Conservation (phyloP, 1,140 invertebrate species). For the Drosophila suzukii region DNA sequence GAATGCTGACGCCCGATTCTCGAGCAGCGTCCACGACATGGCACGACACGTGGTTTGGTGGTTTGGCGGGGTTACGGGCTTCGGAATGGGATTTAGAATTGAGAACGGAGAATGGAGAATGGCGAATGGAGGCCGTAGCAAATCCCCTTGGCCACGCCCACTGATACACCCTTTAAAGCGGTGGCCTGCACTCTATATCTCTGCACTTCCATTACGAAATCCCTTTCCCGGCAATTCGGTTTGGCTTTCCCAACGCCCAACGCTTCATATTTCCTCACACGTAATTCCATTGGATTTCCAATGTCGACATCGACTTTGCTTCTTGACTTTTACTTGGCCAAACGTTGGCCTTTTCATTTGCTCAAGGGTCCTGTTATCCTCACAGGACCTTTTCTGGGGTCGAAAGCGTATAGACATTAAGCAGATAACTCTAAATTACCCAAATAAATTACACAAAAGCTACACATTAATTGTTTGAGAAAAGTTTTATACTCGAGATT, state of each 20-base stretch:
- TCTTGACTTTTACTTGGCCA: conserved; percentile 46
- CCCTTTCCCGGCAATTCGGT: conserved; percentile 30
- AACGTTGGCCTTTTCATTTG: conserved; percentile 41
- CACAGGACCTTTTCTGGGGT: not conserved
- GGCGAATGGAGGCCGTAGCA: conserved; percentile 42
- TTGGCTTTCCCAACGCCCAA: conserved; percentile 35
- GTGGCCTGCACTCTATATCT: conserved; percentile 52
- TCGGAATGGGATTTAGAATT: not conserved
- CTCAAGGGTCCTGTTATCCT: conserved; percentile 3
- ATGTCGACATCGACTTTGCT: conserved; percentile 47
- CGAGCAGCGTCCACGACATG: conserved; percentile 48
- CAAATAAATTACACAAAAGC: conserved; percentile 38
- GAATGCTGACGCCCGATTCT: conserved; percentile 55
- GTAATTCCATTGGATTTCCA: conserved; percentile 66
- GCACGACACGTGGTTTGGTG: conserved; percentile 74
- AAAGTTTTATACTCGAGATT: conserved; percentile 17
- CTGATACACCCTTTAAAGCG: conserved; percentile 61
- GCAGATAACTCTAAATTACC: conserved; percentile 40
- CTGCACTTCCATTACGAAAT: conserved; percentile 53
- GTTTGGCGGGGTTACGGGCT: conserved; percentile 28
- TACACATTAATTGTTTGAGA: conserved; percentile 31
- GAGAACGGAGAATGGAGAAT: conserved; percentile 1
- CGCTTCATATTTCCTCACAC: conserved; percentile 72
- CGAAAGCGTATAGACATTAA: conserved; percentile 30
- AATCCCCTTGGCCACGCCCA: conserved; percentile 68